Conservation (phyloP, 2,888 invertebrate species). For the Megaustenia siamemsis region DNA sequence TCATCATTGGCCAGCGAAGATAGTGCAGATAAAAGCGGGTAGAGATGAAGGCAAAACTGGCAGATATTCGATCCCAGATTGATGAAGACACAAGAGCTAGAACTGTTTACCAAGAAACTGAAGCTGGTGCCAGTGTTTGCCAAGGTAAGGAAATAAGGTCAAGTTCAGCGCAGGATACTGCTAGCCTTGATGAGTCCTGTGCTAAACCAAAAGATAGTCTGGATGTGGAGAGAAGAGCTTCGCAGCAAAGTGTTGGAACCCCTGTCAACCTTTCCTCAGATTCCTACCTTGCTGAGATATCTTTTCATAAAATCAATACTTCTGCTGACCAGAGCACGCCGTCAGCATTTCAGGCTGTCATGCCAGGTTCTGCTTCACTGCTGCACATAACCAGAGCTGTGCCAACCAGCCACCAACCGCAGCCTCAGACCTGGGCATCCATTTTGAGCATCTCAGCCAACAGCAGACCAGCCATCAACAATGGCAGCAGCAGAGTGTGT, state of each 20-base stretch:
- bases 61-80: constrained; percentile 2
- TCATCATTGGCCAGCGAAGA: neutral
- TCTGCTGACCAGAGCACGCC: constrained; percentile 25
- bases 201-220: neutral
- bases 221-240: constrained; percentile 18
- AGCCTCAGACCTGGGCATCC: constrained; percentile 42
- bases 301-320: constrained; percentile 42
- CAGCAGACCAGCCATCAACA: neutral
- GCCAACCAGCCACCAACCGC: neutral
- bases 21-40: neutral
- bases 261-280: constrained; percentile 42
- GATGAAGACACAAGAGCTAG: neutral
- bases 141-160: neutral
- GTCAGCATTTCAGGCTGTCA: constrained; percentile 20
- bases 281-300: constrained; percentile 50
- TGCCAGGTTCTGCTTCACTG: neutral
- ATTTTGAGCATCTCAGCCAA: neutral
- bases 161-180: neutral
- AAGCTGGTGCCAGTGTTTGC: no score
- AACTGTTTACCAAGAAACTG: neutral
- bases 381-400: neutral
- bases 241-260: constrained; percentile 24
- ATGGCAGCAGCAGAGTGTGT: neutral
- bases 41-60: constrained; percentile 35
- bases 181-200: neutral